Conservation (phyloP, 2,888 invertebrate genomes). For the Achlya flavicornis region DNA sequence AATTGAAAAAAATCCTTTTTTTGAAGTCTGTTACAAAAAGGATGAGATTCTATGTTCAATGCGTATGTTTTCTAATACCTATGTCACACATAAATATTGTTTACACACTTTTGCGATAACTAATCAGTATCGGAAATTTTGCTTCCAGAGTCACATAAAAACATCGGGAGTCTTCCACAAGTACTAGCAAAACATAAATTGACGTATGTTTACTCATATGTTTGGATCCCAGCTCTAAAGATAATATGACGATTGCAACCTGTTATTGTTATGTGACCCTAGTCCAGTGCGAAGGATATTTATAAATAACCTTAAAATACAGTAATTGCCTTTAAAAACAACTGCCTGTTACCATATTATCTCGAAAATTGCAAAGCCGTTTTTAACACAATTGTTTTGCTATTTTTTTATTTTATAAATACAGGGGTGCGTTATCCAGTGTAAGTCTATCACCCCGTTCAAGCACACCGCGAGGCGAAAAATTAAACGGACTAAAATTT, state of each 20-base stretch:
- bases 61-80: too few relatives aligned
- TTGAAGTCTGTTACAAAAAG: too few relatives aligned
- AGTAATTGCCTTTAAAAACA: background rate
- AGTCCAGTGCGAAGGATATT: slow-evolving; percentile 1
- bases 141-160: background rate
- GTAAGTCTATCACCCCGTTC: too few relatives aligned
- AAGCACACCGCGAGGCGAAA: too few relatives aligned
- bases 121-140: background rate
- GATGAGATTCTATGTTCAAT: too few relatives aligned
- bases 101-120: background rate
- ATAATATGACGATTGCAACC: background rate
- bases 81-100: background rate
- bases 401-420: too few relatives aligned
- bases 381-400: too few relatives aligned
- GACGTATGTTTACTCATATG: slow-evolving; percentile 11
- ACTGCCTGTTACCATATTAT: too few relatives aligned
- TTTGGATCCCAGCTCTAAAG: background rate
- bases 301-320: background rate
- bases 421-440: too few relatives aligned
- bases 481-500: too few relatives aligned
- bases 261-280: slow-evolving; percentile 9
- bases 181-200: background rate
- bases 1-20: too few relatives aligned
- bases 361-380: too few relatives aligned
- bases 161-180: slow-evolving; percentile 7